Evolutionary conservation across 2,888 invertebrate genomes (phyloP), one percentile per base, ranked within the genome.

Genomic region (Diachrysia chrysitis): DNA sequence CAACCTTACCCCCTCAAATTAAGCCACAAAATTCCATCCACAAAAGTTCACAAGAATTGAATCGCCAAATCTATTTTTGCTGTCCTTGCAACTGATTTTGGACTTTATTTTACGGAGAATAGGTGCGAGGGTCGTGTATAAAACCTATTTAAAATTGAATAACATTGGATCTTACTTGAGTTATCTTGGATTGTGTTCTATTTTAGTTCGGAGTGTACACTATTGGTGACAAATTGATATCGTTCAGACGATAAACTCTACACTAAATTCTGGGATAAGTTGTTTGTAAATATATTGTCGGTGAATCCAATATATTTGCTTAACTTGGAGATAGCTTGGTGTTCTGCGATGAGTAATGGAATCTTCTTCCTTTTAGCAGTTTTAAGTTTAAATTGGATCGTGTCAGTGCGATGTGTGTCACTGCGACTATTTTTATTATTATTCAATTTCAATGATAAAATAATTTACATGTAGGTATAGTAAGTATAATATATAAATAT

Each of bases 161-260:
- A 37, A 23, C 42, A 35, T 85, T 83, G 82, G 75, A 84, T 84
- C 81, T 79, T 69, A 69, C 76, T 81, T 78, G 85, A 87, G 84
- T 85, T 86, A 86, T 85, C 83, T 81, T 73, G 81, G 83, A 86
- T 83, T 85, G 81, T 83, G 48, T 51, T 78, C 66, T 84, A 82
- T 84, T 85, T 82, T 79, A 82, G 81, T 85, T 76, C 70, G 73
- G 74, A 81, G 79, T 83, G 81, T 85, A 84, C 84, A 87, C 48
- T 85, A 85, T 82, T 73, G 78, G 76, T 71, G 83, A 82, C 85
- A 87, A 89, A 88, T 88, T 85, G 87, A 86, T 84, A 81, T 77
- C 73, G 63, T 71, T 78, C 21, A 51, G 35, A 60, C 58, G 65
- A 68, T 73, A 70, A 66, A 70, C 32, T 70, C 53, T 54, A 12